Percentiles rank a stretch among this genome's conserved stretches.
Conservation (phyloP, 1,140 invertebrate species). For the Rhyacophila brunnea region DNA sequence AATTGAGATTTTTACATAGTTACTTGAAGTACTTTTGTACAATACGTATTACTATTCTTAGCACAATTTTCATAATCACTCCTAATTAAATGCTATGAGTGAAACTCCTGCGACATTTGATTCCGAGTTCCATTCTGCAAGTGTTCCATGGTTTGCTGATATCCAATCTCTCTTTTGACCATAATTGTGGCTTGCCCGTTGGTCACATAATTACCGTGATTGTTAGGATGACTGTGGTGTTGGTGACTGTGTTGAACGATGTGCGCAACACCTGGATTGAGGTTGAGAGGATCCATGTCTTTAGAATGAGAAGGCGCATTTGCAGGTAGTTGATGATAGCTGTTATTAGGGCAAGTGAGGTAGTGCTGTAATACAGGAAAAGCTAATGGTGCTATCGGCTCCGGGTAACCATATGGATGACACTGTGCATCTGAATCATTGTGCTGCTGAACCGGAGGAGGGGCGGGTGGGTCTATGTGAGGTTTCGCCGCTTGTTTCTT, state of each 20-base stretch:
- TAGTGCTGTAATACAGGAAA: constrained; percentile 27
- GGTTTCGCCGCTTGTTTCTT: constrained; percentile 6
- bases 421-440: too few relatives aligned
- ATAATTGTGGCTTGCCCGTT: constrained; percentile 14
- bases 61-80: too few relatives aligned
- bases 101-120: constrained; percentile 8
- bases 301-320: constrained; percentile 9
- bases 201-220: constrained; percentile 19
- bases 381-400: not conserved
- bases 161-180: not conserved
- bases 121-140: constrained; percentile 5
- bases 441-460: constrained; percentile 6
- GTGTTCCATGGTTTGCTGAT: constrained; percentile 3
- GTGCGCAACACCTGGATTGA: constrained; percentile 12
- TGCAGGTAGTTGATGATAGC: constrained; percentile 7
- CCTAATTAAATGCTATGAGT: constrained; percentile 6
- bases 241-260: constrained; percentile 18
- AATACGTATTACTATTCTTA: too few relatives aligned
- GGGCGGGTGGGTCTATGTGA: constrained; percentile 1
- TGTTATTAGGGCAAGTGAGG: constrained; percentile 21
- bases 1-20: too few relatives aligned
- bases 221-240: constrained; percentile 18
- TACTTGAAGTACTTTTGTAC: too few relatives aligned
- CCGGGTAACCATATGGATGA: too few relatives aligned
- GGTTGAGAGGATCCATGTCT: constrained; percentile 10